Evolutionary conservation across 2,888 invertebrate genomes (phyloP).

Genomic region (Agrypnus murinus): DNA sequence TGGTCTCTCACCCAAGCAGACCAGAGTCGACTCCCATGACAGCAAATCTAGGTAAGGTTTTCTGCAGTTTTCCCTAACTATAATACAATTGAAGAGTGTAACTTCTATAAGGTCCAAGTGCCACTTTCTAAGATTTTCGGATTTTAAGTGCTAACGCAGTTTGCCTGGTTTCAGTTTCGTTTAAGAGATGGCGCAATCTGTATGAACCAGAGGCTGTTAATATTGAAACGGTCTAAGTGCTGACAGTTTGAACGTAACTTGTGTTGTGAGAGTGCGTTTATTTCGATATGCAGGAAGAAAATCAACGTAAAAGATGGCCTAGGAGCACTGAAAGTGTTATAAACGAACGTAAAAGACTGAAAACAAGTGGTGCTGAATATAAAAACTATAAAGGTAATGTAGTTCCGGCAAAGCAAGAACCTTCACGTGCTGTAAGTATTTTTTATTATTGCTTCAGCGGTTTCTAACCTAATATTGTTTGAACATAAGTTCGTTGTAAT

Average conservation of each 20-base stretch:
- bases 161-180: not conserved
- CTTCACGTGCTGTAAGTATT: not conserved
- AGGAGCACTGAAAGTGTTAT: conserved; percentile 9
- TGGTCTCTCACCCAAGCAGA: no score
- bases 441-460: no score
- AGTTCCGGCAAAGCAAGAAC: conserved; percentile 2
- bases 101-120: no score
- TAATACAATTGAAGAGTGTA: no score
- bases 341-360: not conserved
- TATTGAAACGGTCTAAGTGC: conserved; percentile 10
- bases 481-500: not conserved
- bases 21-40: no score
- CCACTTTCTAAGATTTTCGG: not conserved
- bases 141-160: not conserved
- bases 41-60: no score
- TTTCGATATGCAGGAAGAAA: not conserved
- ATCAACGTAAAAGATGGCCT: conserved; percentile 1
- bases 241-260: not conserved
- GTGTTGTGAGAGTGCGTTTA: not conserved
- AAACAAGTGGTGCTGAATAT: conserved; percentile 14
- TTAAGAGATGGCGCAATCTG: not conserved
- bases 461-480: conserved; percentile 10
- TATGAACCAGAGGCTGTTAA: not conserved
- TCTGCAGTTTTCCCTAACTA: no score
- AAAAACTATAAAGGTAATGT: conserved; percentile 1